A percentile compares a stretch with the other conserved stretches of the same genome.
phyloP scores from a whole-genome alignment of 1,140 invertebrate species.

The Amphibalanus amphitrite region DNA sequence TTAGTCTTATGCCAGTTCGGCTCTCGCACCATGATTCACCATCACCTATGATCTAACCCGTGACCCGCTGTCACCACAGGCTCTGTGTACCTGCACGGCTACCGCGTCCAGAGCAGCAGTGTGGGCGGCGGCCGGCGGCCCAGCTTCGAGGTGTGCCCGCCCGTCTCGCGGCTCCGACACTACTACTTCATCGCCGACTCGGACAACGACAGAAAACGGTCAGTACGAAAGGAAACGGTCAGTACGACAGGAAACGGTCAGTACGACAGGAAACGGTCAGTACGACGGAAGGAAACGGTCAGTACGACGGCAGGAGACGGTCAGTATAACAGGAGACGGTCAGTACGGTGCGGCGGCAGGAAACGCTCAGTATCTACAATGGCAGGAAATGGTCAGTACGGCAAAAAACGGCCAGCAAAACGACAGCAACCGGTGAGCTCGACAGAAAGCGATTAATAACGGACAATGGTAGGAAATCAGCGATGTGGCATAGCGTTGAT shows the following conservation, averaged over 20 bases:
- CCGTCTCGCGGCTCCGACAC: constrained; percentile 62
- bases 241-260: neutral
- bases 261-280: constrained; percentile 3
- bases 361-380: neutral
- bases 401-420: no score
- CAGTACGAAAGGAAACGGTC: constrained; percentile 11
- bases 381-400: neutral
- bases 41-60: no score
- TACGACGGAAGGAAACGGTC: constrained; percentile 6
- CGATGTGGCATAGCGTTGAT: no score
- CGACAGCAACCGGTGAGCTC: no score
- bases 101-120: constrained; percentile 58
- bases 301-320: neutral
- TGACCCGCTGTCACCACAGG: constrained; percentile 31
- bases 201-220: constrained; percentile 90
- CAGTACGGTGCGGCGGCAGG: neutral
- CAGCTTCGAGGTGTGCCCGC: constrained; percentile 77
- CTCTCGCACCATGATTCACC: no score
- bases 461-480: no score
- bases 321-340: neutral
- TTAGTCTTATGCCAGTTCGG: no score
- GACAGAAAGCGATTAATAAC: no score
- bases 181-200: constrained; percentile 87
- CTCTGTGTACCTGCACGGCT: constrained; percentile 84
- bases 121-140: constrained; percentile 51